phyloP scores from a whole-genome alignment of 1,140 invertebrate species.

The Musca vetustissima region DNA sequence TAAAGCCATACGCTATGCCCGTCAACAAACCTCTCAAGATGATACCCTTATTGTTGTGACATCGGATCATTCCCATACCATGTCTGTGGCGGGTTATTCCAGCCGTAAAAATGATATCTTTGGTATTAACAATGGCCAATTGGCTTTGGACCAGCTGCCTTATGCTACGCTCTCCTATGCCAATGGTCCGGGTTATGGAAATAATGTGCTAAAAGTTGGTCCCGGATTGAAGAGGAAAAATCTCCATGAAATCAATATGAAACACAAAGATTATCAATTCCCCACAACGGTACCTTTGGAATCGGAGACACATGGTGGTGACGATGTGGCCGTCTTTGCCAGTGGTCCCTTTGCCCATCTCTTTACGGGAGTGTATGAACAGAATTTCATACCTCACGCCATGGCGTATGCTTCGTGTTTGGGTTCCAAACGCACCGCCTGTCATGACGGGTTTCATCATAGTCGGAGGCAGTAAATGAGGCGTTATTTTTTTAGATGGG shows the following conservation, averaged over 20 bases:
- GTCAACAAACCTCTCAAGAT: conserved; percentile 60
- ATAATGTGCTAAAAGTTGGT: conserved; percentile 40
- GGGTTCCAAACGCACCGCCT: conserved; percentile 42
- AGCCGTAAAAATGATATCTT: conserved; percentile 71
- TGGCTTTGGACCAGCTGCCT: conserved; percentile 56
- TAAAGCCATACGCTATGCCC: conserved; percentile 66
- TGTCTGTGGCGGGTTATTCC: conserved; percentile 73
- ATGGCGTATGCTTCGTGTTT: conserved; percentile 70
- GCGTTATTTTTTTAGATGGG: neutral
- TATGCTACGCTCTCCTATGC: conserved; percentile 69
- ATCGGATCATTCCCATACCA: conserved; percentile 70
- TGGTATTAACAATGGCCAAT: conserved; percentile 46
- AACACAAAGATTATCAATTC: conserved; percentile 47
- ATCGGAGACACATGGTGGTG: conserved; percentile 60
- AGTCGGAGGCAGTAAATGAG: neutral
- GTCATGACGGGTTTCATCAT: conserved; percentile 20
- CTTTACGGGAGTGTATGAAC: conserved; percentile 69
- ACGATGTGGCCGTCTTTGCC: conserved; percentile 66
- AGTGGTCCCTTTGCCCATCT: conserved; percentile 67
- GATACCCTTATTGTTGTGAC: conserved; percentile 72
- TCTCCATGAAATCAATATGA: conserved; percentile 16
- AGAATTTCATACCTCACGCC: conserved; percentile 70
- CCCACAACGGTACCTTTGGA: conserved; percentile 57
- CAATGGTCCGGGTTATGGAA: conserved; percentile 65
- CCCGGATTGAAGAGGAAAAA: conserved; percentile 12